These are phyloP conservation scores for Eupsittula cactorum DNA, from an alignment of 2,113 vertebrate species.

Conservation along the genomic window DNA sequence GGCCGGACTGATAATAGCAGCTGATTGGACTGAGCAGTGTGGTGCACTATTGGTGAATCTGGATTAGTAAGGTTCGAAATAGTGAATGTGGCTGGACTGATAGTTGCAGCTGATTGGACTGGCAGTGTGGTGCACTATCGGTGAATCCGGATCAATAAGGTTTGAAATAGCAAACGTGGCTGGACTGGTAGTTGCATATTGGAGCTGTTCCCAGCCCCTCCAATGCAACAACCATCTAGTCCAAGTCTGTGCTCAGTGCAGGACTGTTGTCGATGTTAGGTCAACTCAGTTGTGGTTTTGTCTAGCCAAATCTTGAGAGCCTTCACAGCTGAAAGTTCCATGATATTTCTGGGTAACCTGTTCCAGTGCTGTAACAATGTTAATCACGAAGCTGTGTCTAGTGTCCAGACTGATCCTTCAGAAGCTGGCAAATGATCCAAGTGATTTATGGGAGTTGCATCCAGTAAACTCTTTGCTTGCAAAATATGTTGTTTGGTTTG, in stretches of 20 bases:
- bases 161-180: too few species aligned
- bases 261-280: background rate
- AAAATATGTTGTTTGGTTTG: background rate
- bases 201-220: too few species aligned
- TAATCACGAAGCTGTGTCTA: background rate
- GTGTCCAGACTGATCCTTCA: background rate
- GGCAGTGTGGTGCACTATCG: too few species aligned
- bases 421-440: background rate
- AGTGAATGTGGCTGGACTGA: too few species aligned
- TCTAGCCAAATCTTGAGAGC: background rate
- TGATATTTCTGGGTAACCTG: background rate
- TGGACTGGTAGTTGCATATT: too few species aligned
- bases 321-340: background rate
- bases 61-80: too few species aligned
- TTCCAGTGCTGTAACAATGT: background rate
- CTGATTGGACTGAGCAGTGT: too few species aligned
- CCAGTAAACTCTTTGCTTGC: background rate
- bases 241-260: background rate
- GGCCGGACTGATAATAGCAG: too few species aligned
- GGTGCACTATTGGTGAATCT: too few species aligned
- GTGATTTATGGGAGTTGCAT: background rate
- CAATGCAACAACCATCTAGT: background rate
- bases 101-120: too few species aligned
- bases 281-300: background rate
- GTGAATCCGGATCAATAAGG: too few species aligned